phyloP scores from a whole-genome alignment of 2,888 invertebrate genomes.

The Leptura quadrifasciata region DNA sequence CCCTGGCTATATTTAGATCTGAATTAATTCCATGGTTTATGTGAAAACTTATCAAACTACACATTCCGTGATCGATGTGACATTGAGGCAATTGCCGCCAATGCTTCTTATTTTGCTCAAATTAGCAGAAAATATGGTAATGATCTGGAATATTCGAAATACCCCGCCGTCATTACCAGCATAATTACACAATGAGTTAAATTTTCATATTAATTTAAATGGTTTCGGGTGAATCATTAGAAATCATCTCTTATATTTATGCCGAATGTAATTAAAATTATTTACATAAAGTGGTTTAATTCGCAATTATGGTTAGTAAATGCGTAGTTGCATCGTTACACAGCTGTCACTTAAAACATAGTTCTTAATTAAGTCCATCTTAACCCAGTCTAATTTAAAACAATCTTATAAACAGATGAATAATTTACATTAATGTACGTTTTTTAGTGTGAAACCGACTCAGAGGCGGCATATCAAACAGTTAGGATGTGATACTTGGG shows the following conservation, averaged over 20 bases:
- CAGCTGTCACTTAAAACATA: conserved; percentile 64
- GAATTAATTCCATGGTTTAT: not conserved
- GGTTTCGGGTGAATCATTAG: conserved; percentile 51
- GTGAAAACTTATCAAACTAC: not conserved
- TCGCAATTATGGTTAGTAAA: conserved; percentile 64
- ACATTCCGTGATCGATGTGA: not conserved
- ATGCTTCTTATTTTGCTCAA: conserved; percentile 41
- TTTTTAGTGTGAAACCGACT: conserved; percentile 60
- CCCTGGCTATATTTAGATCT: not conserved
- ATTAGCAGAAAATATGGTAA: conserved; percentile 49
- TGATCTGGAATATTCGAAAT: conserved; percentile 49
- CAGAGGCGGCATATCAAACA: conserved; percentile 64
- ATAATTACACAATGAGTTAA: conserved; percentile 47
- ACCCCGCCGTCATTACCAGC: conserved; percentile 44
- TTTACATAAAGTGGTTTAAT: conserved; percentile 68
- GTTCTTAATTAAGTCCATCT: conserved; percentile 60
- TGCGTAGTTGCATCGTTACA: conserved; percentile 63
- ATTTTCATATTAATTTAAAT: conserved; percentile 54
- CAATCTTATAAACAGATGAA: conserved; percentile 63
- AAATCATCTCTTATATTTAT: conserved; percentile 61
- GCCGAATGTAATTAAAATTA: conserved; percentile 66
- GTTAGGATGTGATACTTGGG: conserved; percentile 59
- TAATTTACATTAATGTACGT: conserved; percentile 62
- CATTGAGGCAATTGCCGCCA: conserved; percentile 28
- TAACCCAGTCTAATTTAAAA: conserved; percentile 60